Conservation (phyloP, 2,113 vertebrate genomes). For the Mormyrus lacerda region DNA sequence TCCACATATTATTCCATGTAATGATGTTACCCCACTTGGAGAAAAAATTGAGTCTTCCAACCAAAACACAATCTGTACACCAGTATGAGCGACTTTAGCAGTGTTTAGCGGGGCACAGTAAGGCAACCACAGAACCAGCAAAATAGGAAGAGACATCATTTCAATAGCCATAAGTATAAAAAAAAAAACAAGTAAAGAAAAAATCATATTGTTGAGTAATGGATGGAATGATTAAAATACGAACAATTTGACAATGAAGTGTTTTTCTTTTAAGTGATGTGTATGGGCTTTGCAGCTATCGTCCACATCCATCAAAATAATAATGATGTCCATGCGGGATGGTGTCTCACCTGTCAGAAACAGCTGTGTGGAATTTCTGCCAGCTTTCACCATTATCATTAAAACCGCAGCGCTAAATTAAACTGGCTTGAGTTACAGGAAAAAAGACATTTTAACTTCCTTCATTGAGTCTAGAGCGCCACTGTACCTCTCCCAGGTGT, state of each 20-base stretch:
- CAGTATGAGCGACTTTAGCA: background rate
- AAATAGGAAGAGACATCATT: background rate
- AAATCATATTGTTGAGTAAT: background rate
- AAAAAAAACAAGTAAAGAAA: background rate
- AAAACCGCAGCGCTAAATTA: conserved; percentile 12
- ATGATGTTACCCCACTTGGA: background rate
- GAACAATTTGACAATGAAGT: background rate
- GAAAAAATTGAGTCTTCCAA: background rate
- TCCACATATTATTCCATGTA: background rate
- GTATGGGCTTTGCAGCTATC: background rate
- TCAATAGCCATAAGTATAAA: background rate
- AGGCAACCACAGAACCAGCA: background rate
- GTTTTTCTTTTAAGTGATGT: background rate
- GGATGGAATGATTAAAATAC: background rate
- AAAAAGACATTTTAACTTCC: background rate
- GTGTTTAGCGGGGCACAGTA: background rate
- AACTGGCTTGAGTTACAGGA: background rate
- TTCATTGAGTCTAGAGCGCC: background rate
- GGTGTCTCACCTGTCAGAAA: background rate
- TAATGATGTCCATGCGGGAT: background rate
- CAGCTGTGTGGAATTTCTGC: conserved; percentile 12
- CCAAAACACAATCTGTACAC: background rate
- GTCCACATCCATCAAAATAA: background rate
- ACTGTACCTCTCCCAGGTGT: background rate
- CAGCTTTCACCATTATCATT: conserved; percentile 8